These are phyloP conservation scores for Drosophila limbata DNA, from an alignment of 2,888 invertebrate species.

Conservation along the genomic window DNA sequence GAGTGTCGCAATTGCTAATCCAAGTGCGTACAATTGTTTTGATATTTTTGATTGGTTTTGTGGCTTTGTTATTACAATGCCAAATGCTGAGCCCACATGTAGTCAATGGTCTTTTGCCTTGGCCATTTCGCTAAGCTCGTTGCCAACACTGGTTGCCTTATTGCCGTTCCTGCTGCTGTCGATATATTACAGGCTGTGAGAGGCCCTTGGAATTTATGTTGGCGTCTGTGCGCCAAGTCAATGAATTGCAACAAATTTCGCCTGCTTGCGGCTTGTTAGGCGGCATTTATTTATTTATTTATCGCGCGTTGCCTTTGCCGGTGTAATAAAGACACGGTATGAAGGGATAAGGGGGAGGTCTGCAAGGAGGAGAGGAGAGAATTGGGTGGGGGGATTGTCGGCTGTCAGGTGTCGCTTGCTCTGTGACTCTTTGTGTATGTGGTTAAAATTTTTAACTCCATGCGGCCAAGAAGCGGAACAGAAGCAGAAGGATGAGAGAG, in stretches of 20 bases:
- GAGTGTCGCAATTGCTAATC: neutral
- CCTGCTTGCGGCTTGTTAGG: slow-evolving; percentile 76
- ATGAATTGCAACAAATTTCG: slow-evolving; percentile 83
- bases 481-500: neutral
- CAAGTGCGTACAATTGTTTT: slow-evolving; percentile 4
- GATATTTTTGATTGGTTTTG: slow-evolving; percentile 8
- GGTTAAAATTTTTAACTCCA: slow-evolving; percentile 77
- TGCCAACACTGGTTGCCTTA: slow-evolving; percentile 29
- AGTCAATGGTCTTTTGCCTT: slow-evolving; percentile 45
- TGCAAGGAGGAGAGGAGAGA: neutral
- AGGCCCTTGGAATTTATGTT: slow-evolving; percentile 73
- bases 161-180: slow-evolving; percentile 59
- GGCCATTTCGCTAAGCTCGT: slow-evolving; percentile 38
- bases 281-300: slow-evolving; percentile 79
- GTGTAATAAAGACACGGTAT: slow-evolving; percentile 73
- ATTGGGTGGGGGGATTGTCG: neutral
- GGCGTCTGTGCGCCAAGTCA: slow-evolving; percentile 80
- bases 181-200: slow-evolving; percentile 68
- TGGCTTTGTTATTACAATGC: slow-evolving; percentile 43
- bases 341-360: slow-evolving; percentile 10
- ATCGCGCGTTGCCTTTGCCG: slow-evolving; percentile 72
- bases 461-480: slow-evolving; percentile 37
- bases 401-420: slow-evolving; percentile 70
- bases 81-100: slow-evolving; percentile 52
- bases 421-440: slow-evolving; percentile 64